Percentiles rank a stretch among this genome's conserved stretches.
Evolutionary conservation across 1,140 invertebrate genomes (phyloP).

Genomic region (Drosophila elegans): DNA sequence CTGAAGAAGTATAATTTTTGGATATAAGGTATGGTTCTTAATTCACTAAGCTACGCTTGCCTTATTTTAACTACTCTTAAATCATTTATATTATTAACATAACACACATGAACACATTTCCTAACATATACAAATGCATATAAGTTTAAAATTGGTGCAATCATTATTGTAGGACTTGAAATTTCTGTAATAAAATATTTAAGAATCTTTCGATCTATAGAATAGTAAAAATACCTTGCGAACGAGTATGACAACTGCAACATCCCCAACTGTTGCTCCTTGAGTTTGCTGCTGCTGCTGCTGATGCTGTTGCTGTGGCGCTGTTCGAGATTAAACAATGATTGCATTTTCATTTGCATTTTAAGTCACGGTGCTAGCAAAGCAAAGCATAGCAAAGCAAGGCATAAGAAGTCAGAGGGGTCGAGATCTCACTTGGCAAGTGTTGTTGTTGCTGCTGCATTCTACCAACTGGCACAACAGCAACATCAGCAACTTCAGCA

Average conservation of each 20-base stretch:
- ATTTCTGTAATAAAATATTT: too few species aligned
- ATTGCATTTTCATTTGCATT: conserved; percentile 84
- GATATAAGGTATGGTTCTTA: too few species aligned
- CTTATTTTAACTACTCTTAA: too few species aligned
- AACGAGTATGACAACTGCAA: conserved; percentile 6
- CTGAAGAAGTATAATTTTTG: background rate
- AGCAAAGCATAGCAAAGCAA: conserved; percentile 40
- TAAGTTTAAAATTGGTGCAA: too few species aligned
- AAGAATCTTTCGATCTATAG: too few species aligned
- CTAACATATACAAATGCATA: too few species aligned
- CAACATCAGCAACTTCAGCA: conserved; percentile 36
- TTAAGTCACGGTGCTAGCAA: conserved; percentile 77
- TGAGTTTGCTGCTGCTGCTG: conserved; percentile 37
- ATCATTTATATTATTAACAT: too few species aligned
- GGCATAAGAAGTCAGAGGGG: conserved; percentile 54
- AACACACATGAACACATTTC: too few species aligned
- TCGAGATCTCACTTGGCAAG: conserved; percentile 69
- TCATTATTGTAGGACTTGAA: too few species aligned
- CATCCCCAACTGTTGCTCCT: conserved; percentile 56
- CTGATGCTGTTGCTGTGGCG: conserved; percentile 56
- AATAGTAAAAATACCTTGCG: background rate
- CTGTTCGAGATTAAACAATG: conserved; percentile 82
- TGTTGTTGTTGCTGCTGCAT: conserved; percentile 47
- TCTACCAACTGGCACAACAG: conserved; percentile 32
- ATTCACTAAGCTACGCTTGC: too few species aligned